phyloP scores from a whole-genome alignment of 1,140 invertebrate species.

The Drosophila bipectinata region DNA sequence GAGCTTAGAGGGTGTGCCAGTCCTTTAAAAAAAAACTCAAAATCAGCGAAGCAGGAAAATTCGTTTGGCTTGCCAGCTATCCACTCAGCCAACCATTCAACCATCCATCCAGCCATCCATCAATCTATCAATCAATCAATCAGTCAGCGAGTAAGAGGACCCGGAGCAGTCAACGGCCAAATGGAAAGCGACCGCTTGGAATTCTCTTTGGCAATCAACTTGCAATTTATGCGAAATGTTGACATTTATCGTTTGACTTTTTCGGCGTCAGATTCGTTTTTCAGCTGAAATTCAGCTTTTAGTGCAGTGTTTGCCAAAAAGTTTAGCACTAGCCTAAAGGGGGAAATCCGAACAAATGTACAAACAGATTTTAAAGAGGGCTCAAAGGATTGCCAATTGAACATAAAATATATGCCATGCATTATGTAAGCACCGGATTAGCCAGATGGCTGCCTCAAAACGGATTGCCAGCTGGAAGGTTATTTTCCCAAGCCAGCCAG shows the following conservation, averaged over 20 bases:
- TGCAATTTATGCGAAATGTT: conserved; percentile 81
- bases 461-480: conserved; percentile 17
- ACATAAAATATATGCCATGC: conserved; percentile 22
- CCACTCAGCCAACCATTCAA: conserved; percentile 13
- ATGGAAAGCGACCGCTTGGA: conserved; percentile 29
- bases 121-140: conserved; percentile 48
- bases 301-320: conserved; percentile 38
- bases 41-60: conserved; percentile 33
- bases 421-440: conserved; percentile 41
- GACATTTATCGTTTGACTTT: conserved; percentile 70
- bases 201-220: conserved; percentile 52
- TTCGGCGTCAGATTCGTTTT: conserved; percentile 19
- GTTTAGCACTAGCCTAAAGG: conserved; percentile 24
- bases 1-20: conserved; percentile 3
- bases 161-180: conserved; percentile 49
- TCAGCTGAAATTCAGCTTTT: conserved; percentile 1
- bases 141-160: conserved; percentile 51
- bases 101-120: conserved; percentile 16
- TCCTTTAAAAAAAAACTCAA: conserved; percentile 2
- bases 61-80: conserved; percentile 23
- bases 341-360: conserved; percentile 58
- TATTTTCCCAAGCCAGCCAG: conserved; percentile 8
- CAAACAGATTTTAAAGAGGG: conserved; percentile 66
- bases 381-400: conserved; percentile 63
- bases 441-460: conserved; percentile 22